A percentile compares a stretch with the other conserved stretches of the same genome.
These are phyloP conservation scores for Ariopsis seemanni DNA, from an alignment of 2,113 vertebrate genomes.

Conservation along the genomic window DNA sequence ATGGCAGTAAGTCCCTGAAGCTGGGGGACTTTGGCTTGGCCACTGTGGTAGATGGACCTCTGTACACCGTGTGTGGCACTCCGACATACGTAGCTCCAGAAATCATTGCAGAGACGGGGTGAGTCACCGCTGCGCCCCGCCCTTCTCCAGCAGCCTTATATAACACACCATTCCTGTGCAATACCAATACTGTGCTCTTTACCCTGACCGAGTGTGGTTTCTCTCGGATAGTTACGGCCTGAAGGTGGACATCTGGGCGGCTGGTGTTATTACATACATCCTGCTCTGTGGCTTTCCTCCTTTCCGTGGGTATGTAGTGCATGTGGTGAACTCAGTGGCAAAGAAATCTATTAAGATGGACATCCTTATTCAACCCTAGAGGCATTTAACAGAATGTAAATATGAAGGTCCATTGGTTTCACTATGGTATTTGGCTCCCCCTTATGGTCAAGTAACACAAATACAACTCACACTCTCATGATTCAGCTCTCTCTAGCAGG, in stretches of 20 bases:
- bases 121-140: conserved; percentile 49
- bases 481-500: background rate
- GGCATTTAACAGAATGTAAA: background rate
- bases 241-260: conserved; percentile 98
- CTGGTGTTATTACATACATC: conserved; percentile 95
- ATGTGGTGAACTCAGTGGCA: background rate
- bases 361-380: background rate
- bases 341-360: background rate
- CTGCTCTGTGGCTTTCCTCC: conserved; percentile 97
- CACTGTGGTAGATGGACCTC: conserved; percentile 88
- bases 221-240: conserved; percentile 85
- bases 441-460: background rate
- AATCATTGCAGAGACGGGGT: conserved; percentile 95
- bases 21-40: conserved; percentile 96
- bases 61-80: conserved; percentile 93
- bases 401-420: background rate
- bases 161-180: background rate
- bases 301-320: conserved; percentile 83
- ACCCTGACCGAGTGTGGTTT: background rate
- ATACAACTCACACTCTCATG: background rate
- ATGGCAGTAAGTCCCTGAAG: conserved; percentile 94
- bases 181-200: no score
- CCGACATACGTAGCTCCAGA: conserved; percentile 98
- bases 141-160: background rate
- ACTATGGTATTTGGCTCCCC: background rate